Evolutionary conservation across 2,797 vertebrate species (phyloP), one percentile per base, ranked within the genome.

Genomic region (Hyperoplus immaculatus): DNA sequence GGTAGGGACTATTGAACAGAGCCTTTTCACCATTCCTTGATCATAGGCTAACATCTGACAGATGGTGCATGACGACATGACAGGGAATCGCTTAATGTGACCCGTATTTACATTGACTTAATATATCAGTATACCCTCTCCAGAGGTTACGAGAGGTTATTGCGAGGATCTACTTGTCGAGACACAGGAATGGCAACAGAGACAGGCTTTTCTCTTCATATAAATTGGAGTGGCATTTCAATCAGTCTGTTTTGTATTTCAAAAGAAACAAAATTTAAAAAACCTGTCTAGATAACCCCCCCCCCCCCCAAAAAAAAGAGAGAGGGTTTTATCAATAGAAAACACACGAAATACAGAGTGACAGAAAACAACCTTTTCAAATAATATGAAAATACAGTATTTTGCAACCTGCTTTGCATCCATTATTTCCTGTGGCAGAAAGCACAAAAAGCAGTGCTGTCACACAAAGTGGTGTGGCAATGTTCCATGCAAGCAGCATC

Each of bases 1-100:
- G 53, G 50, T 15, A 54, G 47, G 66, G 12, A 70, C 47, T 62
- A 50, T 59, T 68, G 29, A 72, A n/a, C 38, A 53, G 18, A 58
- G 55, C 67, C 6, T 50, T 63, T 58, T 53, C 46, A 61, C 54
- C 45, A 15, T 29, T 21, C 4, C 15, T 9, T 1, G 41, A 71
- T 65, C 54, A 69, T 0, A 39, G 50, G 38, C 56, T 59, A 4
- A 64, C 47, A 65, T 61, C 57, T 64, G 38, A 62, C 15, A 41
- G 11, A 36, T 14, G 16, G 7, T 51, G 43, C 54, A 41, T 38
- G 51, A 61, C 39, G 56, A 61, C 39, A 14, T 46, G 57, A 57
- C 65, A 60, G 38, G 41, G 45, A 12, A 11, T 6, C 1, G 6
- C 14, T 11, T 64, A 12, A 60, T 45, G 50, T 41, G n/a, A 63